phyloP scores from a whole-genome alignment of 2,888 invertebrate genomes.

The Silvanus unidentatus region DNA sequence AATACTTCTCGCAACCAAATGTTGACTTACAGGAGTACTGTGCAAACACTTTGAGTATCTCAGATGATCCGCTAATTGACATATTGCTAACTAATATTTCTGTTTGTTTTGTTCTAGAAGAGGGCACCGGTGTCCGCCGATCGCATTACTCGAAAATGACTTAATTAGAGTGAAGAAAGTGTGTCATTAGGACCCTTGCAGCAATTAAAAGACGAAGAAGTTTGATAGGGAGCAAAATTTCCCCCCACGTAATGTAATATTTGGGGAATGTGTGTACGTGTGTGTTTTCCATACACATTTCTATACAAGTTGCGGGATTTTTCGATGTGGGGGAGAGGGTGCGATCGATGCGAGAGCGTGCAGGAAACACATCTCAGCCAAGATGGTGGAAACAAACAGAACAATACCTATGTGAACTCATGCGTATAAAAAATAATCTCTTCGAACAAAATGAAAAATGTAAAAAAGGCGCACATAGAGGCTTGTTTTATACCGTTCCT shows the following conservation, averaged over 20 bases:
- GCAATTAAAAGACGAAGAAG: no score
- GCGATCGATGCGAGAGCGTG: conserved; percentile 39
- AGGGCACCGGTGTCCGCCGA: no score
- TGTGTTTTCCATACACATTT: background rate
- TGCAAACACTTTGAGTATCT: conserved; percentile 26
- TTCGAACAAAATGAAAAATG: conserved; percentile 12
- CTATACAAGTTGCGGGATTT: background rate
- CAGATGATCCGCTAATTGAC: conserved; percentile 31
- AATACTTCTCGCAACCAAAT: conserved; percentile 21
- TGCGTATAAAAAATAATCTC: conserved; percentile 40
- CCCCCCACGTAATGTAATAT: no score
- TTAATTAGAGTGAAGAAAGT: no score
- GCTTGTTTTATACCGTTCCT: background rate
- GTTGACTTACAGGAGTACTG: conserved; percentile 31
- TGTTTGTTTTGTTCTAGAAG: no score
- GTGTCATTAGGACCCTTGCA: no score
- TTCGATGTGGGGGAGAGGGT: conserved; percentile 16
- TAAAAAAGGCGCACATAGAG: conserved; percentile 4
- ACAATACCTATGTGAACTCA: conserved; percentile 43
- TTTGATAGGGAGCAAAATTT: no score
- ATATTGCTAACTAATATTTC: conserved; percentile 23
- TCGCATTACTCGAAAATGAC: no score
- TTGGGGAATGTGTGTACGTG: background rate
- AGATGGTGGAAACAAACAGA: conserved; percentile 44
- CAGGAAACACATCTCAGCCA: conserved; percentile 40